Percentiles rank a stretch among this genome's conserved stretches.
Conservation (phyloP, 2,113 vertebrate species). For the Leptodactylus fuscus region DNA sequence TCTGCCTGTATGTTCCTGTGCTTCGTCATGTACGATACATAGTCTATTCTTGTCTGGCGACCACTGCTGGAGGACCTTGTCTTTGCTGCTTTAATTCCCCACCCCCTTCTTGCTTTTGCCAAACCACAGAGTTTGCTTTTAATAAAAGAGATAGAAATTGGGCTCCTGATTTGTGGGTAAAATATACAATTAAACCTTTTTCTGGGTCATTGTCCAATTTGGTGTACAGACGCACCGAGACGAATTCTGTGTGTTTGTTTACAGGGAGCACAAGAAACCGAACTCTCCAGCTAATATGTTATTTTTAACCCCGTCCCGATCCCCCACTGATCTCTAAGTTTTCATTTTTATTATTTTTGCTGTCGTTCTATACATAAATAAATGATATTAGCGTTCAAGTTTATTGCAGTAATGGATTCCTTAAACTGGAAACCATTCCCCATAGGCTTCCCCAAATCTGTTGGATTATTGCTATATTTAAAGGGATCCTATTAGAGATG, state of each 20-base stretch:
- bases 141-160: conserved; percentile 45
- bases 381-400: no score
- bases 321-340: no score
- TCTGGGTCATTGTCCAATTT: conserved; percentile 49
- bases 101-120: neutral
- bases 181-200: conserved; percentile 40
- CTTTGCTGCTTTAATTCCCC: conserved; percentile 18
- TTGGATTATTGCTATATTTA: no score
- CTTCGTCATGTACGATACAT: no score
- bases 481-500: no score
- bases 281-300: neutral
- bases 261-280: neutral
- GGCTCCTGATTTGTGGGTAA: conserved; percentile 41
- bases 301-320: neutral
- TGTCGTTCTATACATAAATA: no score
- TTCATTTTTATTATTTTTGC: no score
- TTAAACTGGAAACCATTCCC: no score
- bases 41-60: neutral
- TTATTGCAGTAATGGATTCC: no score
- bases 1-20: neutral
- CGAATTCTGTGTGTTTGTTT: neutral
- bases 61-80: neutral
- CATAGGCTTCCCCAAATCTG: no score
- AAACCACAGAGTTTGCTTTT: conserved; percentile 42
- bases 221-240: neutral